A percentile compares a stretch with the other conserved stretches of the same genome.
phyloP scores from a whole-genome alignment of 2,113 vertebrate species.

The Myiagra hebetior region DNA sequence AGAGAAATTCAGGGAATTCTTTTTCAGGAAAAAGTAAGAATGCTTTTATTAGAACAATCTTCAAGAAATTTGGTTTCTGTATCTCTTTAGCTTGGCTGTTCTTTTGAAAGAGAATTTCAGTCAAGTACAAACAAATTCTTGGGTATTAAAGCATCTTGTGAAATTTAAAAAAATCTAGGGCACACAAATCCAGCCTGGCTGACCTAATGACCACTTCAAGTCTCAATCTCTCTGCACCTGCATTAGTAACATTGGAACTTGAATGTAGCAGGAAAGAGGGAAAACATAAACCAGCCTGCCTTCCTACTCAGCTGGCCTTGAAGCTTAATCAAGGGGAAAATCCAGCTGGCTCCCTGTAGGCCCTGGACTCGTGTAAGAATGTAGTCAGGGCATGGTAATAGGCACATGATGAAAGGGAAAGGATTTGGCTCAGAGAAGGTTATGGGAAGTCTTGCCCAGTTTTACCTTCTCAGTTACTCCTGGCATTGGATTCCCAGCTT shows the following conservation, averaged over 20 bases:
- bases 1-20: neutral
- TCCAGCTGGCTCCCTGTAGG: neutral
- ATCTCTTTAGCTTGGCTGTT: neutral
- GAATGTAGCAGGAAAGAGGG: neutral
- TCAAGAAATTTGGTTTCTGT: neutral
- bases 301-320: neutral
- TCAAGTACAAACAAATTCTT: neutral
- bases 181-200: neutral
- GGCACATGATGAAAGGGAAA: neutral
- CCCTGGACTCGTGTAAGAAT: rapidly evolving
- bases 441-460: neutral
- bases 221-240: neutral
- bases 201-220: neutral
- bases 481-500: neutral
- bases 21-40: neutral
- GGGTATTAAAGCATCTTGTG: neutral
- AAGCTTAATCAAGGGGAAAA: neutral
- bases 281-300: neutral
- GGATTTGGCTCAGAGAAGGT: neutral
- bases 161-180: neutral
- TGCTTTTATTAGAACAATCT: neutral
- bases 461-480: neutral
- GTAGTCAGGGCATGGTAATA: neutral
- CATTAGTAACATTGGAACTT: neutral
- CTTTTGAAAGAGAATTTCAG: neutral